These are phyloP conservation scores for Eubasilissa regina DNA, from an alignment of 1,140 invertebrate genomes.

Conservation along the genomic window DNA sequence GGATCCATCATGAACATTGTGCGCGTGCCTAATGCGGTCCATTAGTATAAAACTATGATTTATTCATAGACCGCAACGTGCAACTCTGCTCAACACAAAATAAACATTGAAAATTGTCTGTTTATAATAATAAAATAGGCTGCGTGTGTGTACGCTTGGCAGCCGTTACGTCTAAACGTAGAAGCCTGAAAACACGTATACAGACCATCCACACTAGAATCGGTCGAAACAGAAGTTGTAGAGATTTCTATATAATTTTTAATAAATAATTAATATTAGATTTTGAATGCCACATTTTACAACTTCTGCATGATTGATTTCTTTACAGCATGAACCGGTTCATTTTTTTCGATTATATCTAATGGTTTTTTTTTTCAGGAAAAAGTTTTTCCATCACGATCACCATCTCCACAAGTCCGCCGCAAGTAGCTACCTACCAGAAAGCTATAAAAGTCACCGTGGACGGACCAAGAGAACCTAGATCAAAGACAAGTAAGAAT, in stretches of 20 bases:
- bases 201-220: no score
- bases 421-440: conserved; percentile 94
- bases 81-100: conserved; percentile 41
- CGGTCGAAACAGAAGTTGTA: no score
- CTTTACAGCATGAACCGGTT: no score
- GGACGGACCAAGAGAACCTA: conserved; percentile 96
- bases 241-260: no score
- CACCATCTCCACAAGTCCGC: conserved; percentile 91
- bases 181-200: no score
- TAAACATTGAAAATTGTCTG: conserved; percentile 22
- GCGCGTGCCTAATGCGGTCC: conserved; percentile 30
- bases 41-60: conserved; percentile 51
- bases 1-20: conserved; percentile 27
- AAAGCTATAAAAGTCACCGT: conserved; percentile 99
- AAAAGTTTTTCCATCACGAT: conserved; percentile 98
- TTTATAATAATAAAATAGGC: no score
- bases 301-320: no score
- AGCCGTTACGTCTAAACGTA: no score
- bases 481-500: conserved; percentile 95
- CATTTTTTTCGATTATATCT: no score
- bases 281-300: no score
- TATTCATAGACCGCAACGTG: conserved; percentile 36
- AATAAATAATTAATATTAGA: no score
- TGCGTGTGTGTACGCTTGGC: no score
- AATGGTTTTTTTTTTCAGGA: conserved; percentile 80